Base-by-base conservation (phyloP, 2,797 vertebrate species). In the Garrulus glandarius region DNA sequence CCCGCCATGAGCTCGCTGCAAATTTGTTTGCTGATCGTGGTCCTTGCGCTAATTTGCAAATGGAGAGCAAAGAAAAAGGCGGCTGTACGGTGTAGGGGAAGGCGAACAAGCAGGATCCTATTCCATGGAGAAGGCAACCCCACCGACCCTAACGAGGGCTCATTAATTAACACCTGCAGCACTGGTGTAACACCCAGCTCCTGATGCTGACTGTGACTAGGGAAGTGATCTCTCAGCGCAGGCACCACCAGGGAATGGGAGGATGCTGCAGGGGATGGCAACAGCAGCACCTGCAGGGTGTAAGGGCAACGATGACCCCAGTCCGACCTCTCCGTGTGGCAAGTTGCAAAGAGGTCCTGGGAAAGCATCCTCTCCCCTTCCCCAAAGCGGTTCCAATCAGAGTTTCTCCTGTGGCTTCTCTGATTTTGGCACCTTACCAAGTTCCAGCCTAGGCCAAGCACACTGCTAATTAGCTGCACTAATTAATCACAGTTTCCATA, bases 401-500 rank as follows among this genome's bases (percentile, higher is more conserved):
- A 61, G 16, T 22, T 39, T 26, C n/a, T 93, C 57, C 36, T 37
- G 21, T 1, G 1, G 36, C 34, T 70, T 91, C 23, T 70, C 87
- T 68, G 63, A 72, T 69, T 89, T 67, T 69, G 86, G 78, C 81
- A 79, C 32, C 37, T 82, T n/a, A 72, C 68, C 88, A 84, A 93
- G 61, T 74, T 60, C 74, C 60, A 87, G 81, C 70, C 81, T 56
- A 46, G 72, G 84, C 92, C 72, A 53, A 71, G 82, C 69, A 75
- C 6, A 3, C 27, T 50, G 69, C 72, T 95, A 91, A 95, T 95
- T 85, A 91, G 87, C 72, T 47, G 37, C 2, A 7, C 71, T 95
- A 95, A 95, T 96, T 94, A 94, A 95, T 90, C 93, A 87, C 82
- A 65, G 85, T 91, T 95, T 91, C 83, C 85, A 57, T 60, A 89